phyloP scores from a whole-genome alignment of 1,140 invertebrate species.

The Andricus grossulariae region DNA sequence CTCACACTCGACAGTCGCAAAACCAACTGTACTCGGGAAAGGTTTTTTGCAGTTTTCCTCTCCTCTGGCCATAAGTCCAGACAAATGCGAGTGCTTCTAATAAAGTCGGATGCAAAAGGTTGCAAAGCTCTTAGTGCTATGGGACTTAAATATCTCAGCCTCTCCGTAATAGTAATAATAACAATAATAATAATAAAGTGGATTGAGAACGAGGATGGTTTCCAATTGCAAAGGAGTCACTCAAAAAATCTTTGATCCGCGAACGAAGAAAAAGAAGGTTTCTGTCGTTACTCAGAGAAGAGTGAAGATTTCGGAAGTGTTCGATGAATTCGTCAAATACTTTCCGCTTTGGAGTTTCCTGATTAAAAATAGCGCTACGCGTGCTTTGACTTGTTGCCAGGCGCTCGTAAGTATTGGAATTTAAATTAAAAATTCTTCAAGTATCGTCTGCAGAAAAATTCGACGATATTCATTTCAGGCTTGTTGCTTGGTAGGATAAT shows the following conservation, averaged over 20 bases:
- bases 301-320: constrained; percentile 10
- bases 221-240: not conserved
- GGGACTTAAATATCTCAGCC: no score
- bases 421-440: constrained; percentile 32
- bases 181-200: not conserved
- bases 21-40: no score
- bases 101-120: no score
- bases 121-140: no score
- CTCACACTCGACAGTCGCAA: no score
- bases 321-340: constrained; percentile 29
- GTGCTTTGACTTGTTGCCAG: constrained; percentile 31
- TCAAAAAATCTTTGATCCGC: not conserved
- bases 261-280: not conserved
- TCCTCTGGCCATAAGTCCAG: no score
- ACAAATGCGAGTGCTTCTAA: no score
- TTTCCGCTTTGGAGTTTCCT: constrained; percentile 26
- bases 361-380: constrained; percentile 31
- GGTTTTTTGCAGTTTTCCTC: no score
- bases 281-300: not conserved
- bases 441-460: constrained; percentile 30
- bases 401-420: constrained; percentile 29
- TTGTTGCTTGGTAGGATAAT: constrained; percentile 27
- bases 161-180: no score
- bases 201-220: not conserved
- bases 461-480: constrained; percentile 12